These are phyloP conservation scores for Calephelis nemesis DNA, from an alignment of 1,140 invertebrate species.

Conservation along the genomic window DNA sequence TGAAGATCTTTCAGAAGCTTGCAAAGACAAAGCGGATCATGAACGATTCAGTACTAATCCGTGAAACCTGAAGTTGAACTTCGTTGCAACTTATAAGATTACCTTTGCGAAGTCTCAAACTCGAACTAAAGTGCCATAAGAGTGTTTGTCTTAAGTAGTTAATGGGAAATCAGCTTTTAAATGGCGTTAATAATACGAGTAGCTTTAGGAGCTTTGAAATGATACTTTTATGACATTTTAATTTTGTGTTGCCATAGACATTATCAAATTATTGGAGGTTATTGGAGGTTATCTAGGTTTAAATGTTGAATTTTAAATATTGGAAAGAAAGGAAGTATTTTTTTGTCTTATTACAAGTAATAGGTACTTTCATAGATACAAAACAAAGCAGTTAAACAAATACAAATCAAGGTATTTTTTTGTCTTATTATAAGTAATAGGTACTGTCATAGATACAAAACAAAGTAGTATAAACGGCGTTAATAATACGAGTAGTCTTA, in stretches of 20 bases:
- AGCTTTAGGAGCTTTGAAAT: neutral
- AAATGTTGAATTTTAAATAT: too few relatives aligned
- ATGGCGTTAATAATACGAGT: neutral
- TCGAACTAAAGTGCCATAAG: neutral
- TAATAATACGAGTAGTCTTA: neutral
- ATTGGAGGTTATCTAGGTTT: too few relatives aligned
- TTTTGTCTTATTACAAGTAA: too few relatives aligned
- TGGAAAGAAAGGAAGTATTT: too few relatives aligned
- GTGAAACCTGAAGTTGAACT: constrained; percentile 12
- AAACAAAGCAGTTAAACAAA: too few relatives aligned
- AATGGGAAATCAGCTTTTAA: neutral
- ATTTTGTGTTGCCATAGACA: too few relatives aligned
- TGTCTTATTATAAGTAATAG: too few relatives aligned
- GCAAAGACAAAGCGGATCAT: constrained; percentile 14
- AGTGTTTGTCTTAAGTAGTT: constrained; percentile 5
- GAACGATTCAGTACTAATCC: constrained; percentile 13
- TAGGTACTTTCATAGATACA: too few relatives aligned
- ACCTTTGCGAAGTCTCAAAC: constrained; percentile 6
- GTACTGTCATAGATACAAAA: too few relatives aligned
- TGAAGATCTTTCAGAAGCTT: constrained; percentile 12
- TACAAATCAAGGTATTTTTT: too few relatives aligned
- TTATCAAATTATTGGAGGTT: too few relatives aligned
- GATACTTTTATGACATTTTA: too few relatives aligned
- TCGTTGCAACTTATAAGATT: constrained; percentile 10
- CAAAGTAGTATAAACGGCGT: neutral